Evolutionary conservation across 2,113 vertebrate genomes (phyloP).

Genomic region (Melanerpes formicivorus): DNA sequence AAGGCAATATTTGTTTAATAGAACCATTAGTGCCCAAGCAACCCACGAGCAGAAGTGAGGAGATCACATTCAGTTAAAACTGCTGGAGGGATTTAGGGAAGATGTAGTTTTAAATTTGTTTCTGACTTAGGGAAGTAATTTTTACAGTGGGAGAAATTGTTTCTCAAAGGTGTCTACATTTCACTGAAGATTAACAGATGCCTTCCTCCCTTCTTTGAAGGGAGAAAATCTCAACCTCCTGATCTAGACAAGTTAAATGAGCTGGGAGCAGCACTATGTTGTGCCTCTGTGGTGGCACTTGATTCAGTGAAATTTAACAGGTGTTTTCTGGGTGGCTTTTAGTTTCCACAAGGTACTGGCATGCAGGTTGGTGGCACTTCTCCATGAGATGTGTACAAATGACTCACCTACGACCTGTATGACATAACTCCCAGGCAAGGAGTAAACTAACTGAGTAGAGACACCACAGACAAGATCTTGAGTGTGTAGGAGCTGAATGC

Average conservation of each 20-base stretch:
- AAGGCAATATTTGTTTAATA: background rate
- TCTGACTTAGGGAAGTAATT: background rate
- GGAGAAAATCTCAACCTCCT: slow-evolving; percentile 36
- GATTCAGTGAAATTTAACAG: slow-evolving; percentile 3
- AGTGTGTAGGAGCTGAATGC: background rate
- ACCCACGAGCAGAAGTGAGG: background rate
- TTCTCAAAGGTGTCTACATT: background rate
- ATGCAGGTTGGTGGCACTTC: background rate
- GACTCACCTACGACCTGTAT: background rate
- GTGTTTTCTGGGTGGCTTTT: slow-evolving; percentile 2
- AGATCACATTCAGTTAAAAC: background rate
- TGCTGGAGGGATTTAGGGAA: background rate
- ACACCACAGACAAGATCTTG: slow-evolving; percentile 1
- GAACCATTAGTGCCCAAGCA: background rate
- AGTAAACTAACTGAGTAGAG: slow-evolving; percentile 31
- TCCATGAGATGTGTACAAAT: slow-evolving; percentile 6
- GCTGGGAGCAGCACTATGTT: background rate
- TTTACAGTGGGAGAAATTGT: background rate
- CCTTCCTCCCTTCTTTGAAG: background rate
- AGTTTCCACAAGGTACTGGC: background rate
- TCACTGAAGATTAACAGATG: slow-evolving; percentile 17
- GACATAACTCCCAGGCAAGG: background rate
- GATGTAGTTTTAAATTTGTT: background rate
- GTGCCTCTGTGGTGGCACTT: background rate
- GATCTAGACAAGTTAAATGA: slow-evolving; percentile 25